These are phyloP conservation scores for Drosophila diplacantha DNA, from an alignment of 2,888 invertebrate species.

Conservation along the genomic window DNA sequence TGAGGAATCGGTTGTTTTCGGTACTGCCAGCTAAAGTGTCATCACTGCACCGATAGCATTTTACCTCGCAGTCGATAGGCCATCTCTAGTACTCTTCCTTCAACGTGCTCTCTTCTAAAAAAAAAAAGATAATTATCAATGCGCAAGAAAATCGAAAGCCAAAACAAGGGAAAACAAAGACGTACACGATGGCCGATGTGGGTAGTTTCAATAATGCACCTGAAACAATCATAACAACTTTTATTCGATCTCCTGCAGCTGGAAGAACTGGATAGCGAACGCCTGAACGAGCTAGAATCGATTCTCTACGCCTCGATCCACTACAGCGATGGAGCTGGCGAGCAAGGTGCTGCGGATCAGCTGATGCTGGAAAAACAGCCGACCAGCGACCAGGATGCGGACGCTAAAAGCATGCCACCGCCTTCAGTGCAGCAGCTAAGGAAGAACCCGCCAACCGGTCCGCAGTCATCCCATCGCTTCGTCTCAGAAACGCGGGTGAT, in stretches of 20 bases:
- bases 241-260: slow-evolving; percentile 34
- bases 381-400: slow-evolving; percentile 23
- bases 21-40: background rate
- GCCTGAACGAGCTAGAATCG: slow-evolving; percentile 75
- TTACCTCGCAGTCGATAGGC: background rate
- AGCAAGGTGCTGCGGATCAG: slow-evolving; percentile 1
- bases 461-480: slow-evolving; percentile 36
- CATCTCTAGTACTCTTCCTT: slow-evolving; percentile 15
- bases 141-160: slow-evolving; percentile 32
- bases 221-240: background rate
- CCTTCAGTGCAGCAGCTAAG: slow-evolving; percentile 30
- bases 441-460: background rate
- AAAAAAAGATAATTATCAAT: slow-evolving; percentile 12
- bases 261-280: slow-evolving; percentile 64
- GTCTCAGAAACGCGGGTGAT: slow-evolving; percentile 62
- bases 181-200: slow-evolving; percentile 71
- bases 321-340: slow-evolving; percentile 60
- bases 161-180: slow-evolving; percentile 34
- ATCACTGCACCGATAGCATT: background rate
- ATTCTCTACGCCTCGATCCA: slow-evolving; percentile 76
- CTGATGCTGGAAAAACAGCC: slow-evolving; percentile 4
- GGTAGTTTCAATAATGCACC: slow-evolving; percentile 15
- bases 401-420: slow-evolving; percentile 41
- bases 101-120: slow-evolving; percentile 41
- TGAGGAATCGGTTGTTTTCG: background rate